These are phyloP conservation scores for Trididemnum nubilum DNA, from an alignment of 23 tunicate species.

Conservation along the genomic window DNA sequence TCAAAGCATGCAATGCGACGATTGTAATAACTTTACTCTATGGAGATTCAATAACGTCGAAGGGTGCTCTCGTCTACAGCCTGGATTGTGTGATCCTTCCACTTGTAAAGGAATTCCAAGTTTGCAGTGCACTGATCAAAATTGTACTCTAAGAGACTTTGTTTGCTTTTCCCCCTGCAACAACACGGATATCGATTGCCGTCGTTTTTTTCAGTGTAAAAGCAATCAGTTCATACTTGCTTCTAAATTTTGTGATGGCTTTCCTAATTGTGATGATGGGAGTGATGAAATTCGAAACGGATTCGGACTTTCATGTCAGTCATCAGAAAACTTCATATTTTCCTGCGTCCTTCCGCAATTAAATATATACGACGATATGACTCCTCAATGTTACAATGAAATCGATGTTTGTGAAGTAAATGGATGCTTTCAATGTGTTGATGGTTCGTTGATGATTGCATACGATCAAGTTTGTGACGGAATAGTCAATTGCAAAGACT, in stretches of 20 bases:
- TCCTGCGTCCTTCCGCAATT: slow-evolving; percentile 17
- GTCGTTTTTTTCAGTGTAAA: neutral
- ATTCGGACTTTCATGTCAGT: neutral
- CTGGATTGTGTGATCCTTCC: neutral
- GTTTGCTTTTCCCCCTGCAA: neutral
- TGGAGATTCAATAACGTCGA: neutral
- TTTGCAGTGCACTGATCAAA: neutral
- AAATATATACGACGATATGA: neutral
- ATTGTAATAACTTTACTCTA: neutral
- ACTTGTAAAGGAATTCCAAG: neutral
- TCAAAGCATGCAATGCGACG: neutral
- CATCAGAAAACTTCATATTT: neutral
- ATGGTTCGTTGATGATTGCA: neutral
- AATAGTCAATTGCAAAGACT: neutral
- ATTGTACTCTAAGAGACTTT: neutral
- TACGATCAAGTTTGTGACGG: slow-evolving; percentile 1
- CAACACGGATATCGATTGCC: neutral
- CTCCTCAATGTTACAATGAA: slow-evolving; percentile 2
- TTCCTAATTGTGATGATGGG: slow-evolving; percentile 1
- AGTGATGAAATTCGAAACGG: slow-evolving; percentile 12
- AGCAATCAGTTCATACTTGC: neutral
- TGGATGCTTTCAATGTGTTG: neutral
- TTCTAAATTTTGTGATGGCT: slow-evolving; percentile 6
- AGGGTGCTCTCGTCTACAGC: neutral
- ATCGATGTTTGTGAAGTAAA: neutral